Conservation (phyloP, 2,888 invertebrate genomes). For the Plagiodera versicolora region DNA sequence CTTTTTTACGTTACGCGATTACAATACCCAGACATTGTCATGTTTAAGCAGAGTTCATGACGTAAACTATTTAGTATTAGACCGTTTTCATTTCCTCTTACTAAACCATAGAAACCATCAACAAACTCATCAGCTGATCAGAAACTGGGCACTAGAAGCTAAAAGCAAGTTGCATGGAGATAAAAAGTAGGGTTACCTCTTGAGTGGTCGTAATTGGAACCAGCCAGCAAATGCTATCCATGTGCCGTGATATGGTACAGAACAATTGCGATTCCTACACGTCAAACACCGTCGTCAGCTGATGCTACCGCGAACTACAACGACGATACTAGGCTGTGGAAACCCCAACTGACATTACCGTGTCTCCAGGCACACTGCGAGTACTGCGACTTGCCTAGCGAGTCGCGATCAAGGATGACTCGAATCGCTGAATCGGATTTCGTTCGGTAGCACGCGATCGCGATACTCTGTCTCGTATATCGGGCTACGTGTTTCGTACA, state of each 20-base stretch:
- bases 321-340: not conserved
- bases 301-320: constrained; percentile 26
- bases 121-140: not conserved
- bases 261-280: not conserved
- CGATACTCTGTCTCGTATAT: constrained; percentile 29
- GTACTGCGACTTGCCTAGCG: constrained; percentile 8
- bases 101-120: not conserved
- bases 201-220: constrained; percentile 9
- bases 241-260: constrained; percentile 16
- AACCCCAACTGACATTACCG: not conserved
- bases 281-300: constrained; percentile 26
- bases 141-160: not conserved
- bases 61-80: not conserved
- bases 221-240: constrained; percentile 20
- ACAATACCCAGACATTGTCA: not conserved
- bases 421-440: constrained; percentile 20
- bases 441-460: constrained; percentile 24
- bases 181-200: constrained; percentile 16
- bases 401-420: constrained; percentile 19
- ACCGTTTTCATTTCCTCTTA: not conserved
- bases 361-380: constrained; percentile 25
- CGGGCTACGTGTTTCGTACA: constrained; percentile 26
- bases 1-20: not conserved
- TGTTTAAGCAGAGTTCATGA: no score
- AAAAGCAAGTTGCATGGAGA: not conserved